A percentile compares a stretch with the other conserved stretches of the same genome.
Conservation (phyloP, 2,113 vertebrate species). For the Corapipo altera region DNA sequence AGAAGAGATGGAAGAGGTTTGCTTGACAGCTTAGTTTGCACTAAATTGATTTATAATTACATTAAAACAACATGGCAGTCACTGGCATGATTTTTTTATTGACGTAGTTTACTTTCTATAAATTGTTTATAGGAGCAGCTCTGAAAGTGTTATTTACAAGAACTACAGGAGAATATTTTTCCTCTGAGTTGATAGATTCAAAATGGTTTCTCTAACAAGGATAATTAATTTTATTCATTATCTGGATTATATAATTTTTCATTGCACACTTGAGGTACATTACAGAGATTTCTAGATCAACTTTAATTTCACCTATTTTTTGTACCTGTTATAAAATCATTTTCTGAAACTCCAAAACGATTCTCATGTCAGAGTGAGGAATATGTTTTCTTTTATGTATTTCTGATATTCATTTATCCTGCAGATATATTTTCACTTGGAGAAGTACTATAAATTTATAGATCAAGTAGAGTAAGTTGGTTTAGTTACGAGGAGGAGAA, state of each 20-base stretch:
- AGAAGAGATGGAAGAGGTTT: background rate
- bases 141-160: background rate
- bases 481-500: background rate
- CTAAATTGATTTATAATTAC: background rate
- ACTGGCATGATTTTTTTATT: background rate
- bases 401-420: background rate
- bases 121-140: background rate
- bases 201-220: background rate
- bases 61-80: background rate
- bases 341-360: background rate
- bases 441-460: background rate
- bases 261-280: background rate
- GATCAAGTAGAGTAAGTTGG: background rate
- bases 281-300: background rate
- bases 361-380: background rate
- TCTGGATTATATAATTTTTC: background rate
- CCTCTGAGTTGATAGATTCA: background rate
- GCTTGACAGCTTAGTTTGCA: background rate
- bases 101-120: background rate
- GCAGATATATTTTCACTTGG: background rate
- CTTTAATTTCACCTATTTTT: background rate
- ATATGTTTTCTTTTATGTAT: background rate
- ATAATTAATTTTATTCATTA: background rate
- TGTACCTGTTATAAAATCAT: fast-evolving
- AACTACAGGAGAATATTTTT: background rate